Conservation (phyloP, 2,113 vertebrate genomes). For the Coturnix japonica region DNA sequence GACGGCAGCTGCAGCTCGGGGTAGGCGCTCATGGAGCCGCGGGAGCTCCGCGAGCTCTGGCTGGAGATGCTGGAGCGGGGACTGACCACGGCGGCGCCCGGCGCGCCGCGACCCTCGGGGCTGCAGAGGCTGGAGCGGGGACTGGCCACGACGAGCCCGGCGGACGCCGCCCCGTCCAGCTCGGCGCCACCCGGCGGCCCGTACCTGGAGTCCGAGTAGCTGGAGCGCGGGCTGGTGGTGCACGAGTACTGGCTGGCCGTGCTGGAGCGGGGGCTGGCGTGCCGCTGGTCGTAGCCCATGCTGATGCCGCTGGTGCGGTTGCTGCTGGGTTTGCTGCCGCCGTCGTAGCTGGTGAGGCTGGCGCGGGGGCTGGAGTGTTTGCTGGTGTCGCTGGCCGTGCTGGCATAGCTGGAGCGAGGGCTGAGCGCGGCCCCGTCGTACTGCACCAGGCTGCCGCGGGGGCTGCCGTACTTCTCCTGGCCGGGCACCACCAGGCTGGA, state of each 20-base stretch:
- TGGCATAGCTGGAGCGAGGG: slow-evolving; percentile 89
- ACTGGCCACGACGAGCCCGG: slow-evolving; percentile 75
- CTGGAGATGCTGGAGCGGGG: slow-evolving; percentile 93
- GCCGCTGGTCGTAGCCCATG: slow-evolving; percentile 95
- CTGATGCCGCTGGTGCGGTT: slow-evolving; percentile 98
- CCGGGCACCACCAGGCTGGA: slow-evolving; percentile 82
- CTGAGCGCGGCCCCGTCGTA: slow-evolving; percentile 84
- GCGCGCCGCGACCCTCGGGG: slow-evolving; percentile 80
- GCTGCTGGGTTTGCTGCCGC: slow-evolving; percentile 87
- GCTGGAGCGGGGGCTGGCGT: slow-evolving; percentile 90
- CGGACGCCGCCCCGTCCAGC: slow-evolving; percentile 13
- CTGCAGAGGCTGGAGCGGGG: slow-evolving; percentile 89
- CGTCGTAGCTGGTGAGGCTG: slow-evolving; percentile 89
- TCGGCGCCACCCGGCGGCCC: slow-evolving; percentile 74
- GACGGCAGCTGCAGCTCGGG: slow-evolving; percentile 87
- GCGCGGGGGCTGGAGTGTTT: slow-evolving; percentile 90
- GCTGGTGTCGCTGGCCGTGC: slow-evolving; percentile 91
- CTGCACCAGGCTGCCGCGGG: slow-evolving; percentile 83
- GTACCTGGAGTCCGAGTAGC: slow-evolving; percentile 83
- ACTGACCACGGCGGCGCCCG: slow-evolving; percentile 76
- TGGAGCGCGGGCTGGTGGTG: slow-evolving; percentile 85
- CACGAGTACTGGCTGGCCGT: slow-evolving; percentile 88
- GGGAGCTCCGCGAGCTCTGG: slow-evolving; percentile 89
- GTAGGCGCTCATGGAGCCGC: slow-evolving; percentile 89
- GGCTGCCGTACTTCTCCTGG: slow-evolving; percentile 83